A percentile compares a stretch with the other conserved stretches of the same genome.
Conservation (phyloP, 2,113 vertebrate genomes). For the Micronycteris hirsuta region DNA sequence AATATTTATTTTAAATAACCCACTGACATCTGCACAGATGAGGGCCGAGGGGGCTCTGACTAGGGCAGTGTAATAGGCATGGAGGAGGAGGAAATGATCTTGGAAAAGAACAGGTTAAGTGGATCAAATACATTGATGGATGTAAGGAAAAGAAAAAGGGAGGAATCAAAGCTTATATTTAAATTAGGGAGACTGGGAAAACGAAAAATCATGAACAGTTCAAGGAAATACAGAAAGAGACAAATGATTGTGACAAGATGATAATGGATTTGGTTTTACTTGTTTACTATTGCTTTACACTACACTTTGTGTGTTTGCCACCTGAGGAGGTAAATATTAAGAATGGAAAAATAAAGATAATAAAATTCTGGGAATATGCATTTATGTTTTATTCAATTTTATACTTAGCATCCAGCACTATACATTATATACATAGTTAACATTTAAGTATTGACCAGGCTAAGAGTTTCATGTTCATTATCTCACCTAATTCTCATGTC, state of each 20-base stretch:
- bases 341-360: background rate
- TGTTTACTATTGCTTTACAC: background rate
- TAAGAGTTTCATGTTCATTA: background rate
- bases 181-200: background rate
- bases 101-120: background rate
- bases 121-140: background rate
- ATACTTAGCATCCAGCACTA: background rate
- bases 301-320: background rate
- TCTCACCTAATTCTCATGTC: background rate
- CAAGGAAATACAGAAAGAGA: background rate
- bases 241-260: background rate
- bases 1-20: constrained; percentile 4
- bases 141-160: background rate
- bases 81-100: background rate
- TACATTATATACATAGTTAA: background rate
- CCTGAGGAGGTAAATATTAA: background rate
- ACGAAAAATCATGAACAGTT: background rate
- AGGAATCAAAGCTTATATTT: background rate
- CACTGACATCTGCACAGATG: background rate
- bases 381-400: background rate
- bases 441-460: background rate
- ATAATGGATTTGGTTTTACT: background rate
- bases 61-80: background rate
- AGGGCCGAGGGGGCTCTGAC: background rate
- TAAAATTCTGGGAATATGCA: background rate